Evolutionary conservation across 2,888 invertebrate species (phyloP).

Genomic region (Cordilura impudica): DNA sequence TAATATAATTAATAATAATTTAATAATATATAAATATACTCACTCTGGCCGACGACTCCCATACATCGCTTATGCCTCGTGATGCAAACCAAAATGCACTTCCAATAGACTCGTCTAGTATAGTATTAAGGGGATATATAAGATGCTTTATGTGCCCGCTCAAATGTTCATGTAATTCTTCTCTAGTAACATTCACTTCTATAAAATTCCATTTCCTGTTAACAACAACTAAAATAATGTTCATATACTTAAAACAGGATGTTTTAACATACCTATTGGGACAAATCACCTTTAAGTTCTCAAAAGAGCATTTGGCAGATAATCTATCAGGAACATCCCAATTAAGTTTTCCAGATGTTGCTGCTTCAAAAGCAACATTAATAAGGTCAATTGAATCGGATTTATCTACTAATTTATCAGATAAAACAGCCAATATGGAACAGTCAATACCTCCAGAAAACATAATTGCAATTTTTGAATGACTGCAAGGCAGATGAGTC

Average conservation of each 20-base stretch:
- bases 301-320: conserved; percentile 85
- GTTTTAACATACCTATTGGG: conserved; percentile 79
- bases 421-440: conserved; percentile 90
- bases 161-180: conserved; percentile 82
- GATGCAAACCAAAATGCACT: conserved; percentile 98
- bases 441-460: conserved; percentile 99
- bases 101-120: conserved; percentile 97
- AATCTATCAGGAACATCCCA: conserved; percentile 90
- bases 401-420: conserved; percentile 83
- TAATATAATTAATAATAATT: no score
- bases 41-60: conserved; percentile 67
- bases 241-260: background rate
- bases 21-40: no score
- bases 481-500: conserved; percentile 77
- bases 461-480: conserved; percentile 87
- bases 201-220: conserved; percentile 89
- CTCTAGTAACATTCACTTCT: conserved; percentile 85
- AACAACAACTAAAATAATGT: conserved; percentile 15
- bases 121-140: conserved; percentile 90
- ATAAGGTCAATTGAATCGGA: conserved; percentile 90
- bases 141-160: conserved; percentile 84
- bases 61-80: conserved; percentile 79
- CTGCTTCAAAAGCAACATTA: conserved; percentile 91
- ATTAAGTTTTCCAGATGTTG: conserved; percentile 66
- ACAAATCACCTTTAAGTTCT: conserved; percentile 84